Percentiles rank a stretch among this genome's conserved stretches.
Evolutionary conservation across 2,113 vertebrate genomes (phyloP).

Genomic region (Pogona vitticeps): DNA sequence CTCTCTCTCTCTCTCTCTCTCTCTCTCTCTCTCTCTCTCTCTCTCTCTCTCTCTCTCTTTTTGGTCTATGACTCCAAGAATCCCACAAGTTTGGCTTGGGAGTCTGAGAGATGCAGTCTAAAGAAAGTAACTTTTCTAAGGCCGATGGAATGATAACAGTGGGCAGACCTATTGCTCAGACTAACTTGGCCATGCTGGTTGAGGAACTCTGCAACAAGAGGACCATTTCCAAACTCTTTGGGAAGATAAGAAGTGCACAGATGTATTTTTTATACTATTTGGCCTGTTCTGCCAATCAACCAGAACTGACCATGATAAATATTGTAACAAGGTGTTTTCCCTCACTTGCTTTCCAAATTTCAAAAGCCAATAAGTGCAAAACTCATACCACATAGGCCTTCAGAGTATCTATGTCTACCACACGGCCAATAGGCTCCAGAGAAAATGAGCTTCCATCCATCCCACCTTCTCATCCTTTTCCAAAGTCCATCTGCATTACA

Average conservation of each 20-base stretch:
- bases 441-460: background rate
- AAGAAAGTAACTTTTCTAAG: background rate
- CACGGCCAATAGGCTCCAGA: background rate
- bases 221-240: no score
- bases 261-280: no score
- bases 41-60: no score
- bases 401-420: no score
- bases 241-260: no score
- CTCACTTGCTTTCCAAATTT: background rate
- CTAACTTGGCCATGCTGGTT: no score
- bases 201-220: no score
- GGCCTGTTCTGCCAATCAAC: background rate
- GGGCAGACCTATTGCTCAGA: background rate
- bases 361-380: background rate
- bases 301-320: background rate
- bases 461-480: background rate
- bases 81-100: background rate
- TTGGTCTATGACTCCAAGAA: background rate
- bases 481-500: background rate
- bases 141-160: background rate
- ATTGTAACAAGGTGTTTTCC: background rate
- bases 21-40: no score
- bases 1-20: no score
- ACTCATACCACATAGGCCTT: background rate
- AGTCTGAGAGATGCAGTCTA: background rate